Evolutionary conservation across 2,797 vertebrate species (phyloP), one percentile per base, ranked within the genome.

Genomic region (Tokudaia tokunoshimensis): DNA sequence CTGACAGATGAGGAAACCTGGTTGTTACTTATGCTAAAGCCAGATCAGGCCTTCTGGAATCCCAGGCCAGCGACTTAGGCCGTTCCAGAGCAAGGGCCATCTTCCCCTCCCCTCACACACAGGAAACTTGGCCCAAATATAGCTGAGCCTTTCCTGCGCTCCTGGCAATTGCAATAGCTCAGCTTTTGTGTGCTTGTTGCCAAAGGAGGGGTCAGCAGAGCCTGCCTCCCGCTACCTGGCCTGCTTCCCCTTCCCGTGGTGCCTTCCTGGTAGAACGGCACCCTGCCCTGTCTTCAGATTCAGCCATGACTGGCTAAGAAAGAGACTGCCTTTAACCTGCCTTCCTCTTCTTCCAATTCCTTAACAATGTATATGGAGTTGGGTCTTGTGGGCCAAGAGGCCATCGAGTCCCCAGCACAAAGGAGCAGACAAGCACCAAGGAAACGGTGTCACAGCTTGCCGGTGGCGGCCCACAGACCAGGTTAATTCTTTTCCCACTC

Each of bases 391-490:
- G 52, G 44, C 61, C 78, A 44, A 61, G 34, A 84, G 55, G 57
- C 79, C 50, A 26, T 44, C 44, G 82, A 86, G n/a, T 74, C 76
- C 52, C 80, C 47, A n/a, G 24, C 47, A 65, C 31, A 24, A 57
- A 29, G 50, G 44, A 85, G 41, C 19, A 61, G 92, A 79, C 6
- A 1, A 81, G 61, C n/a, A n/a, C 41, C 74, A 75, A 61, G 70
- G 13, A 88, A 95, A 34, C n/a, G 63, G 22, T 81, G 94, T 76
- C 72, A 20, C n/a, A 76, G 70, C 72, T 94, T 87, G 80, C 78
- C 22, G 26, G 93, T 19, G 26, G 93, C 37, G 72, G 89, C 80
- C 91, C 88, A 50, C 22, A 74, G 94, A 84, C 55, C 91, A 65
- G 78, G 55, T 34, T 91, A 79, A 72, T 94, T 47, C 87, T 78